Conservation (phyloP, 2,797 vertebrate genomes). For the Sebastes kiyomatsui region DNA sequence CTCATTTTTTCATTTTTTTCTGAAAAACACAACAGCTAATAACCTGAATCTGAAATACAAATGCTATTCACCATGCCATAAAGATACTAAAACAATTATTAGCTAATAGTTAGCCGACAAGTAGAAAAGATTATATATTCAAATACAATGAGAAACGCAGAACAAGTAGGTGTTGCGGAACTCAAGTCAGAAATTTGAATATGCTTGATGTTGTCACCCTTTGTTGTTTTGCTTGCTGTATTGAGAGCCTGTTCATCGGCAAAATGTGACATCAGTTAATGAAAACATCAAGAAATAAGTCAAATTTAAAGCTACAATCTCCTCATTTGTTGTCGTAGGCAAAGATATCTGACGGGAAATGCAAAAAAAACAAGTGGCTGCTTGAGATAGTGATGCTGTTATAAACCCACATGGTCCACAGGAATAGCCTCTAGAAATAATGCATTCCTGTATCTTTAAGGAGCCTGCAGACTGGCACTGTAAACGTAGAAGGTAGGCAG, state of each 20-base stretch:
- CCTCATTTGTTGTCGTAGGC: conserved; percentile 85
- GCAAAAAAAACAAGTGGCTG: conserved; percentile 68
- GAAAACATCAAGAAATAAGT: conserved; percentile 77
- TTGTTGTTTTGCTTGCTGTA: conserved; percentile 73
- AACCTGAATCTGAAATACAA: conserved; percentile 99
- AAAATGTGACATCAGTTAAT: conserved; percentile 85
- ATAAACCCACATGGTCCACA: conserved; percentile 78
- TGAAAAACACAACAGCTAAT: conserved; percentile 99
- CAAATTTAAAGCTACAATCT: conserved; percentile 99
- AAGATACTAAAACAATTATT: conserved; percentile 99
- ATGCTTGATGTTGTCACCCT: conserved; percentile 76
- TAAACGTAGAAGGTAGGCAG: conserved; percentile 98
- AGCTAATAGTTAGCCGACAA: conserved; percentile 97
- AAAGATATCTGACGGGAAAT: conserved; percentile 79
- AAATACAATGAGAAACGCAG: conserved; percentile 99
- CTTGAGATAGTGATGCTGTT: conserved; percentile 72
- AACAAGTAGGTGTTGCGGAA: conserved; percentile 95
- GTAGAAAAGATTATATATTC: conserved; percentile 99
- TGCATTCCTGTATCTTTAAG: conserved; percentile 96
- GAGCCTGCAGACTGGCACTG: conserved; percentile 98
- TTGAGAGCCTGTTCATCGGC: conserved; percentile 83
- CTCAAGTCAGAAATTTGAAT: conserved; percentile 98
- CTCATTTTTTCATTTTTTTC: conserved; percentile 85
- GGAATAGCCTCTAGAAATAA: conserved; percentile 71
- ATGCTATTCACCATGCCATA: conserved; percentile 99